A percentile compares a stretch with the other conserved stretches of the same genome.
phyloP scores from a whole-genome alignment of 2,113 vertebrate genomes.

The Tupaia tana region DNA sequence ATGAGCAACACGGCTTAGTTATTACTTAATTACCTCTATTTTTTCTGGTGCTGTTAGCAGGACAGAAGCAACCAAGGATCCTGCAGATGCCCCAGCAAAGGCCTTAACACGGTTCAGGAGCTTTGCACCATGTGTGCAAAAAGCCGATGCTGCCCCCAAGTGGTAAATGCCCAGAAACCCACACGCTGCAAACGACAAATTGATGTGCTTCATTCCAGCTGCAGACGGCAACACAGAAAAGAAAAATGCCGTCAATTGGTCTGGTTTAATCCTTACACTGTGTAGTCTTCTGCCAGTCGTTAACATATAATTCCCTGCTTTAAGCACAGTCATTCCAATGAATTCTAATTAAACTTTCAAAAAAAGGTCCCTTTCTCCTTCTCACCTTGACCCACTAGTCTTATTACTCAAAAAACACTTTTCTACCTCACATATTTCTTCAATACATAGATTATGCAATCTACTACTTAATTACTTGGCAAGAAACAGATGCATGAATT shows the following conservation, averaged over 20 bases:
- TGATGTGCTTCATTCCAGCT: constrained; percentile 88
- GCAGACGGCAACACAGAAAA: constrained; percentile 40
- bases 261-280: background rate
- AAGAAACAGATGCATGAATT: background rate
- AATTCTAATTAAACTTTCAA: background rate
- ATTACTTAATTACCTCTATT: constrained; percentile 89
- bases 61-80: constrained; percentile 92
- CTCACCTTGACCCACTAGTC: background rate
- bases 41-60: constrained; percentile 93
- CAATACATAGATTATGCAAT: background rate
- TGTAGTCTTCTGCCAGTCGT: background rate
- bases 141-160: constrained; percentile 91
- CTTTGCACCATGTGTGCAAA: constrained; percentile 89
- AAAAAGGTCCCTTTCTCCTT: background rate
- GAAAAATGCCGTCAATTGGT: background rate
- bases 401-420: background rate
- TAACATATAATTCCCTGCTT: background rate
- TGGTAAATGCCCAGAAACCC: constrained; percentile 96
- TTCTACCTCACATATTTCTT: background rate
- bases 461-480: background rate
- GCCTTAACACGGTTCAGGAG: constrained; percentile 88
- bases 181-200: constrained; percentile 93
- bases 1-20: background rate
- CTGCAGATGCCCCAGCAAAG: constrained; percentile 94
- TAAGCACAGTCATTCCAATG: background rate